A percentile compares a stretch with the other conserved stretches of the same genome.
Conservation (phyloP, 1,140 invertebrate species). For the Rhopalosiphum padi region DNA sequence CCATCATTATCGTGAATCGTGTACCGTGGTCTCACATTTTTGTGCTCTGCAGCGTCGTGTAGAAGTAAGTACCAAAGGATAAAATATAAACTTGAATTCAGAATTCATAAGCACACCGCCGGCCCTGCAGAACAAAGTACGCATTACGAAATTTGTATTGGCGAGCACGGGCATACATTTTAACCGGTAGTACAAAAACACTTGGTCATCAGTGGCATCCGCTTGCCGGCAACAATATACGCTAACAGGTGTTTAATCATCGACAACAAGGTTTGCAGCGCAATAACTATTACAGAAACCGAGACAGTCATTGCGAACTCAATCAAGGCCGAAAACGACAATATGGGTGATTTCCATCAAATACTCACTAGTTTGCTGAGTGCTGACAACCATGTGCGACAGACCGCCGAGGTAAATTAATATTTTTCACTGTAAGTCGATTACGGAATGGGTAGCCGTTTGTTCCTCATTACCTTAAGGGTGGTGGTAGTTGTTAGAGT, state of each 20-base stretch:
- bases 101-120: background rate
- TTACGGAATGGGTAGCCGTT: background rate
- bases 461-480: background rate
- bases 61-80: background rate
- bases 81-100: background rate
- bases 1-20: background rate
- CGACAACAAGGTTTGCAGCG: background rate
- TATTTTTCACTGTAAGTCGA: conserved; percentile 18
- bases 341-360: conserved; percentile 66
- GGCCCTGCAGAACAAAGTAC: background rate
- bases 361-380: conserved; percentile 68
- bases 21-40: background rate
- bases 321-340: conserved; percentile 60
- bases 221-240: background rate
- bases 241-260: background rate
- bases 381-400: conserved; percentile 68
- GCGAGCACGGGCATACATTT: background rate
- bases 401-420: conserved; percentile 68
- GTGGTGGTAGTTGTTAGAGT: background rate
- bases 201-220: background rate
- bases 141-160: background rate
- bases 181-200: background rate
- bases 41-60: background rate
- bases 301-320: background rate
- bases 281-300: background rate